Conservation (phyloP, 2,113 vertebrate genomes). For the Clarias gariepinus region DNA sequence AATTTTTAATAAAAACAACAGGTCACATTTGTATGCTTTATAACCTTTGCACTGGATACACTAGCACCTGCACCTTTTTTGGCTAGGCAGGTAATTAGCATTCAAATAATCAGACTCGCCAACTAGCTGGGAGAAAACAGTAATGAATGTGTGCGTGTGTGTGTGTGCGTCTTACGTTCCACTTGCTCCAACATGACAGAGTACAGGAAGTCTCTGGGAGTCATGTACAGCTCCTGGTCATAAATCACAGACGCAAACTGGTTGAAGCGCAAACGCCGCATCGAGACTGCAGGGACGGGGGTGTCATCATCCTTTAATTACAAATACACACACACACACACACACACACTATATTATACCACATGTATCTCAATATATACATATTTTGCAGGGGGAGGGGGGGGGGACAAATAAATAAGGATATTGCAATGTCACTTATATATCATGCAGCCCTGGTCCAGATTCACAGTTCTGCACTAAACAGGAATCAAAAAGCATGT, state of each 20-base stretch:
- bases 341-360: too few species aligned
- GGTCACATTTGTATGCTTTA: background rate
- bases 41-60: background rate
- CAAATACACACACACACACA: slow-evolving; percentile 23
- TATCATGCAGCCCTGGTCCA: background rate
- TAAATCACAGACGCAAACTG: slow-evolving; percentile 87
- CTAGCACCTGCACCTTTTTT: too few species aligned
- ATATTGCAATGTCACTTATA: too few species aligned
- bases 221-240: slow-evolving; percentile 90
- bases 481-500: background rate
- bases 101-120: background rate
- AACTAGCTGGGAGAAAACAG: background rate
- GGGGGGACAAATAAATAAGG: too few species aligned
- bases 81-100: background rate
- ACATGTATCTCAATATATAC: too few species aligned
- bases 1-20: too few species aligned
- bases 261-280: slow-evolving; percentile 82
- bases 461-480: background rate
- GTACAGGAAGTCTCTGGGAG: slow-evolving; percentile 92
- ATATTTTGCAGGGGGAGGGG: too few species aligned
- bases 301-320: slow-evolving; percentile 39
- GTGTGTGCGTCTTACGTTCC: slow-evolving; percentile 77
- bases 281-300: slow-evolving; percentile 56
- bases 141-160: background rate
- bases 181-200: slow-evolving; percentile 89